Base-by-base conservation (phyloP, 1,140 invertebrate genomes). In the Drosophila kepulauana region DNA sequence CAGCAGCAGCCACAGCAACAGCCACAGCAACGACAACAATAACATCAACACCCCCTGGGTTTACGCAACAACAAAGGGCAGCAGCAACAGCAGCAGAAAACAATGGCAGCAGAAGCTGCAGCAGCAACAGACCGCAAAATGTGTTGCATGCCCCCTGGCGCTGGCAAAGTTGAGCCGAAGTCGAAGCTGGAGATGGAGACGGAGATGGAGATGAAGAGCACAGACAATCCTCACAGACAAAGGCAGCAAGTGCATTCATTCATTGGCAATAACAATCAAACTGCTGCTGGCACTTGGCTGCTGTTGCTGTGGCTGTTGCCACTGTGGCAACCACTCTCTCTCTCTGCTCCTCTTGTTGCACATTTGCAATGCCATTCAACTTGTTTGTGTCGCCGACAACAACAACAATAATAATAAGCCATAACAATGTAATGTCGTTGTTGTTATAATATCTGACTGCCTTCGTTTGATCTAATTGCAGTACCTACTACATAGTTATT, bases 241-340 rank as follows among this genome's bases (percentile, higher is more conserved):
- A 61, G 61, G 8, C 65, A 72, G 82, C 84, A 87, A 87, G 84
- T 87, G 82, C 79, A 82, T 87, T 87, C 82, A 87, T 87, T 87
- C 82, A 87, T 87, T 87, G 82, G 82, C 85, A 88, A 88, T 88
- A 87, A 87, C 82, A 87, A 87, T 87, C 84, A 87, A 87, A 88
- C 84, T 87, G 82, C 79, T 81, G 75, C 73, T 82, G 79, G 80
- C 79, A 82, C 54, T 86, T 65, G 52, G 61, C 67, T 75, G 67
- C 67, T 65, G 35, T 38, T 38, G 35, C 35, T 8, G 7, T 25
- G 20, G 20, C 20, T 25, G 73, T 56, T 63, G 57, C 51, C 43
- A 58, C 38, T 45, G 30, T 57, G n/a, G 49, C 52, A 54, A 54
- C 30, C 25, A 35, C 30, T 28, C 57, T 33, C 57, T 15, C 8